Percentiles rank a stretch among this genome's conserved stretches.
These are phyloP conservation scores for Synanthedon andrenaeformis DNA, from an alignment of 2,888 invertebrate genomes.

Conservation along the genomic window DNA sequence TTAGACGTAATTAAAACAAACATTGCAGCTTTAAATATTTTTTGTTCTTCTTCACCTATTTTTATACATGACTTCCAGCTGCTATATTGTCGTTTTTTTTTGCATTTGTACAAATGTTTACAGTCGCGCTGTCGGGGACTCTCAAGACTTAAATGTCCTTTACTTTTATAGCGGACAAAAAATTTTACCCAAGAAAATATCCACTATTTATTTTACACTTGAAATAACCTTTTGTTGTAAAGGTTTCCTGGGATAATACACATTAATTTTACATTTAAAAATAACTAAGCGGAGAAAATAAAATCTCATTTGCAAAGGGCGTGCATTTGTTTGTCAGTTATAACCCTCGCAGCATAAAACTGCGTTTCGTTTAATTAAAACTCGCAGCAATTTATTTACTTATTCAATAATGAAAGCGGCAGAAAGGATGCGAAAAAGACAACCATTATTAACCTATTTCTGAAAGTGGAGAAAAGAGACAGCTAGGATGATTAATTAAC, in stretches of 20 bases:
- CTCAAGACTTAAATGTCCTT: slow-evolving; percentile 14
- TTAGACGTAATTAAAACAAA: slow-evolving; percentile 30
- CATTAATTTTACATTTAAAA: background rate
- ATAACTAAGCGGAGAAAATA: background rate
- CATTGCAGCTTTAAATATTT: slow-evolving; percentile 18
- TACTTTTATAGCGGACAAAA: slow-evolving; percentile 11
- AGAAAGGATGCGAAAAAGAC: slow-evolving; percentile 46
- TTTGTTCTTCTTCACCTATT: slow-evolving; percentile 11
- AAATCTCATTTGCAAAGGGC: background rate
- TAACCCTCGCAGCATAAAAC: background rate
- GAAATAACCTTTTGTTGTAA: background rate
- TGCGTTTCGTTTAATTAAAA: slow-evolving; percentile 5
- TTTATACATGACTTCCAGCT: slow-evolving; percentile 3
- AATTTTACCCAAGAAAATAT: background rate
- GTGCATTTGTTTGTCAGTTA: background rate
- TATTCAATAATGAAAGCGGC: slow-evolving; percentile 45
- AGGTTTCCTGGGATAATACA: background rate
- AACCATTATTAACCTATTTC: slow-evolving; percentile 54
- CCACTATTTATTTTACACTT: background rate
- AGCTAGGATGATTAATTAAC: slow-evolving; percentile 56
- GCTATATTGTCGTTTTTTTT: slow-evolving; percentile 10
- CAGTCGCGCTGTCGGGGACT: background rate
- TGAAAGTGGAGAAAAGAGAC: slow-evolving; percentile 43
- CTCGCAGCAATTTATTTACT: slow-evolving; percentile 30
- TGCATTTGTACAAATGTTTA: slow-evolving; percentile 8